Conservation (phyloP, 2,888 invertebrate genomes). For the Orgyia antiqua region DNA sequence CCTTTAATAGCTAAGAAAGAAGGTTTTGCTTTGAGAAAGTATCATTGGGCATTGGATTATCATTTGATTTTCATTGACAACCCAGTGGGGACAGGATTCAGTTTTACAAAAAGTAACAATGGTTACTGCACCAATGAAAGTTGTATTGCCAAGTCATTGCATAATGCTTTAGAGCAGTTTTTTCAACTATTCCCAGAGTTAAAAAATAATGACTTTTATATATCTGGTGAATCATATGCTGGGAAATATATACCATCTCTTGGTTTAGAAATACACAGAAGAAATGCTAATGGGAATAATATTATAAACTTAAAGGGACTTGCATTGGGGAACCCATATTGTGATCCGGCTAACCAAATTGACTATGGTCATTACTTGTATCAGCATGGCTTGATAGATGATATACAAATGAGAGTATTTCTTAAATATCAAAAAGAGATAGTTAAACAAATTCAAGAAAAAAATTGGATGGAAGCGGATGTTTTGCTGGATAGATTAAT, state of each 20-base stretch:
- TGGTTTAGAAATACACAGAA: conserved; percentile 69
- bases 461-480: conserved; percentile 82
- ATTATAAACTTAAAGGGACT: conserved; percentile 73
- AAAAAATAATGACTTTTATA: conserved; percentile 73
- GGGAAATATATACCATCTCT: conserved; percentile 75
- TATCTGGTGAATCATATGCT: conserved; percentile 81
- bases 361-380: conserved; percentile 72
- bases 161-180: conserved; percentile 75
- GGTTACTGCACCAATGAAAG: conserved; percentile 77
- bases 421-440: conserved; percentile 77
- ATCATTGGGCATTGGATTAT: conserved; percentile 78
- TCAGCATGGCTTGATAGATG: conserved; percentile 74
- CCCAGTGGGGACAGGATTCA: conserved; percentile 82
- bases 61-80: conserved; percentile 82
- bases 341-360: conserved; percentile 70
- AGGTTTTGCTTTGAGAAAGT: conserved; percentile 54
- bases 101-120: conserved; percentile 73
- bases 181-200: conserved; percentile 77
- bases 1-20: conserved; percentile 67
- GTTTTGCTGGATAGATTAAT: conserved; percentile 83
- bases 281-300: conserved; percentile 38
- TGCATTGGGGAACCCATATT: conserved; percentile 72
- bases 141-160: conserved; percentile 75
- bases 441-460: conserved; percentile 74
- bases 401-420: conserved; percentile 75